A percentile compares a stretch with the other conserved stretches of the same genome.
Conservation (phyloP, 2,797 vertebrate genomes). For the Gymnocypris eckloni region DNA sequence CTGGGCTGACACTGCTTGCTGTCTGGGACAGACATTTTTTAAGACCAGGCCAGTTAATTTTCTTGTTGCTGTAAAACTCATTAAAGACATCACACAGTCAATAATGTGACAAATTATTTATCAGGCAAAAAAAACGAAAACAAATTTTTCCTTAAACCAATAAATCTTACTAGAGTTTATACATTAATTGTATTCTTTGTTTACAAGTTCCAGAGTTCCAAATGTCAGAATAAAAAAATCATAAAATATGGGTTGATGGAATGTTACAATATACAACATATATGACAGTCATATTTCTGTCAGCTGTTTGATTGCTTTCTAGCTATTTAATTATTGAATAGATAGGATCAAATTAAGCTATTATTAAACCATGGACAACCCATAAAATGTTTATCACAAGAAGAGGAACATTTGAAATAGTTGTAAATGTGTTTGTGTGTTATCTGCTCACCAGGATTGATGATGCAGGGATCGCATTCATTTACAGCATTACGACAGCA, state of each 20-base stretch:
- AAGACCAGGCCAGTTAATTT: not conserved
- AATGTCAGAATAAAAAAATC: not conserved
- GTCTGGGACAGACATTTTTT: not conserved
- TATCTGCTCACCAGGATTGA: slow-evolving; percentile 88
- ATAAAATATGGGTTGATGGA: not conserved
- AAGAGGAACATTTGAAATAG: not conserved
- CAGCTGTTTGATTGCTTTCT: not conserved
- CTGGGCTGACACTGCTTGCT: too few species aligned
- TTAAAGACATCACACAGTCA: not conserved
- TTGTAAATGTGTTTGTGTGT: not conserved
- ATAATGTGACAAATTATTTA: not conserved
- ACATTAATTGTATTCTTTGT: not conserved
- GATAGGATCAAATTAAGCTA: not conserved
- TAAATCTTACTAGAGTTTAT: not conserved
- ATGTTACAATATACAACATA: not conserved
- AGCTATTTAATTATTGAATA: not conserved
- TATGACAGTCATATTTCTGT: not conserved
- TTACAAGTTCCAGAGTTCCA: not conserved
- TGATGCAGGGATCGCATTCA: slow-evolving; percentile 95
- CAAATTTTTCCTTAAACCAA: too few species aligned
- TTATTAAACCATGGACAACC: not conserved
- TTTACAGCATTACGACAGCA: slow-evolving; percentile 95
- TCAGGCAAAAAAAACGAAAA: not conserved
- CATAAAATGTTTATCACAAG: not conserved
- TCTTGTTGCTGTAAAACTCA: not conserved